Conservation (phyloP, 1,140 invertebrate genomes). For the Cotesia typhae region DNA sequence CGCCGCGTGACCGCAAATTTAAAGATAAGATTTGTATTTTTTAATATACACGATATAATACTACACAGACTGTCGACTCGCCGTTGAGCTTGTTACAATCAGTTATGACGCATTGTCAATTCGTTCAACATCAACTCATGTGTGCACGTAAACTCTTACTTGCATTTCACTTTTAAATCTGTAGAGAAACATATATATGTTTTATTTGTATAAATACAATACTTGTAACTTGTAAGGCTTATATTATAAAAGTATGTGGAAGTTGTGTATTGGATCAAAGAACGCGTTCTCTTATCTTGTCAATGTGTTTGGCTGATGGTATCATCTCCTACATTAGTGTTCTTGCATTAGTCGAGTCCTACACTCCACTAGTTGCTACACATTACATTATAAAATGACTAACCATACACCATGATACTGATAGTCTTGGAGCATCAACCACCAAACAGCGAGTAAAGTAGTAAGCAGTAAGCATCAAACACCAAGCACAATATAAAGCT, state of each 20-base stretch:
- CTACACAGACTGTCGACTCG: constrained; percentile 2
- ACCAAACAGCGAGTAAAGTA: no score
- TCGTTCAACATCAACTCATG: constrained; percentile 11
- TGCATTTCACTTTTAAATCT: constrained; percentile 5
- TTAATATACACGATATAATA: neutral
- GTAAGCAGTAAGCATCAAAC: no score
- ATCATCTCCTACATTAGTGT: neutral
- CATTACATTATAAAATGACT: no score
- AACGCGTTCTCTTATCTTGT: constrained; percentile 14
- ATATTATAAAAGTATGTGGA: neutral
- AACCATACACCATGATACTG: no score
- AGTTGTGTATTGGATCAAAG: constrained; percentile 6
- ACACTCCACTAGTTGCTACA: no score
- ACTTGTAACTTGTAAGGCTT: no score
- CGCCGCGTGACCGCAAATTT: constrained; percentile 7
- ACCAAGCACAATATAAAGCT: neutral
- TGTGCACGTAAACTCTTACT: neutral
- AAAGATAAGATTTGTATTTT: constrained; percentile 11
- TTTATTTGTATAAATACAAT: no score
- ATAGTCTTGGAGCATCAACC: neutral
- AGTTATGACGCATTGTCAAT: constrained; percentile 14
- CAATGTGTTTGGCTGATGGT: neutral
- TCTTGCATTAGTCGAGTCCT: no score
- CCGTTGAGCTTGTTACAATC: constrained; percentile 14
- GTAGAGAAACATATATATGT: no score